Conservation (phyloP, 2,888 invertebrate genomes). For the Vannuccia rotundouncinata region DNA sequence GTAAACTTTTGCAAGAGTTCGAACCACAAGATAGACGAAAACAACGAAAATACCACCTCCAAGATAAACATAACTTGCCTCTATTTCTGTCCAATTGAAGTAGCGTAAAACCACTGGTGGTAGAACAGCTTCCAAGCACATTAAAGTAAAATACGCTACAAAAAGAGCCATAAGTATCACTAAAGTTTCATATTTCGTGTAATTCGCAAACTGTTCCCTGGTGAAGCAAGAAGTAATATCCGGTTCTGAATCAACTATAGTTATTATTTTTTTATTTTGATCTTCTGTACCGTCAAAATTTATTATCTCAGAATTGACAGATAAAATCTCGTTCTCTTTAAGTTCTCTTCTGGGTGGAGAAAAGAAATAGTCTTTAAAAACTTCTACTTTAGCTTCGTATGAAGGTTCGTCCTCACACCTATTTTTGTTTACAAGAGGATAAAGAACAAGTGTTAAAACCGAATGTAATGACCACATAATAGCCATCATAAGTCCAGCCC, state of each 20-base stretch:
- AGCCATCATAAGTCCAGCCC: constrained; percentile 35
- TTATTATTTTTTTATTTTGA: too few species aligned
- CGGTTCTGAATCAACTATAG: neutral
- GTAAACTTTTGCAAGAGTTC: neutral
- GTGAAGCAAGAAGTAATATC: neutral
- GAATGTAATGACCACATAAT: constrained; percentile 35
- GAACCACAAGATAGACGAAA: neutral
- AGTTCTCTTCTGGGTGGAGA: too few species aligned
- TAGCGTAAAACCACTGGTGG: neutral
- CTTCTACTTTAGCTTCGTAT: neutral
- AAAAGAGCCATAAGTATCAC: neutral
- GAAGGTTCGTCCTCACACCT: neutral
- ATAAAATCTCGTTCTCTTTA: too few species aligned
- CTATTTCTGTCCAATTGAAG: constrained; percentile 18
- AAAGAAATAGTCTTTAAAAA: too few species aligned
- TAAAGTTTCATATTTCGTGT: neutral
- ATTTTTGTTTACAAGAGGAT: constrained; percentile 30
- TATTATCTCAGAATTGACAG: too few species aligned
- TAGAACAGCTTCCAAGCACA: constrained; percentile 25
- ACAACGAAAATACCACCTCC: neutral
- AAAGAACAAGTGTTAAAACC: constrained; percentile 27
- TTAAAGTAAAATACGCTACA: constrained; percentile 17
- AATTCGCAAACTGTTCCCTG: neutral
- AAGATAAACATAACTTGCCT: constrained; percentile 28
- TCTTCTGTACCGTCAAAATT: neutral